Evolutionary conservation across 2,888 invertebrate species (phyloP), one percentile per base, ranked within the genome.

Genomic region (Nemurella pictetii): DNA sequence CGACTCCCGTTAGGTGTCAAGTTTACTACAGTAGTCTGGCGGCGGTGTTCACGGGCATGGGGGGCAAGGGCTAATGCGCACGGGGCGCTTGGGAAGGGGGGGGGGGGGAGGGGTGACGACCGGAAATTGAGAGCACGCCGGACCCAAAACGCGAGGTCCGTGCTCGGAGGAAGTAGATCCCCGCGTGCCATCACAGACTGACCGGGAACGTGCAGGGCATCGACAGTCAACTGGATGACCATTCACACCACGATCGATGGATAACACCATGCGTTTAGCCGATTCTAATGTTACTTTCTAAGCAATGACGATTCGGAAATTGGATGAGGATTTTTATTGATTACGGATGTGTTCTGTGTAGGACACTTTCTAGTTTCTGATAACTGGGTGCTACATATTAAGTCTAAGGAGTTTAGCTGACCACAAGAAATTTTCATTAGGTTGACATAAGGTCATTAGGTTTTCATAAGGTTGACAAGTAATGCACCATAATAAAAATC

Each of bases 281-380:
- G n/a, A n/a, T n/a, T n/a, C n/a, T n/a, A 9, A 20, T 75, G 75
- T 75, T 75, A 75, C 75, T 75, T 75, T 75, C 75, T 75, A 27
- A 26, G 15, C 75, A 26, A 55, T 55, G 55, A 7, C 55, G 12
- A 55, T 55, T 55, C n/a, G 9, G 55, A 20, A 2, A 1, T 55
- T 20, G 3, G 5, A 55, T 20, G 20, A 7, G 15, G 20, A 20
- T 55, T 55, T 55, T 55, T 1, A 55, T 55, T 20, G 55, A 20
- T 20, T 15, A 55, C 55, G 55, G 55, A 55, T 55, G 20, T 55
- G 55, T 55, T 12, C 5, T 55, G n/a, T 55, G 3, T 20, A 55
- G 55, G n/a, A 12, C 55, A 20, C 55, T 55, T 7, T 55, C 55
- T 55, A 20, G 1, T 3, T n/a, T n/a, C 1, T 55, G 55, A 55